Base-by-base conservation (phyloP, 2,888 invertebrate genomes). In the Agrochola circellaris region DNA sequence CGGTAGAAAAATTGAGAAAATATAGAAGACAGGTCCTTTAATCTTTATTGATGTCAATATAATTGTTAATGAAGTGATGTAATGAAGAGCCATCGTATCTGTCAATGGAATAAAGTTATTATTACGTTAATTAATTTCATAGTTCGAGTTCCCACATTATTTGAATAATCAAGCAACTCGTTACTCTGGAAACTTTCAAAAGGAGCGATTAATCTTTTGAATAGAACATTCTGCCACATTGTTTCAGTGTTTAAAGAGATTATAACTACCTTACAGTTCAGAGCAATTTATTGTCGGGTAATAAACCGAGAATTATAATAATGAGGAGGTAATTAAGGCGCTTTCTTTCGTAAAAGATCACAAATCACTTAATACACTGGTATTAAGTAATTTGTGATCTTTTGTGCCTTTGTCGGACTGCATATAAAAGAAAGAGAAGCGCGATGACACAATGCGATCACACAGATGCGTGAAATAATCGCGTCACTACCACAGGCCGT, bases 151-250 rank as follows among this genome's bases (percentile, higher is more conserved):
- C 13, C 8, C n/a, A 54, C 23, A 17, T 45, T 45, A 26, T 65
- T 77, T 76, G 38, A 51, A 61, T n/a, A 61, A 76, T n/a, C 20
- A 42, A 60, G 13, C n/a, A 51, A 42, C 26, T 38, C 11, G 38
- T 73, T 72, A 30, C 23, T 72, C 26, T 51, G 73, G 54, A 2
- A 73, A 56, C 51, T 68, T 78, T 60, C 30, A 78, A 58, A 34
- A 30, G 15, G 15, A 45, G 26, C 9, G 23, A 11, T 60, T 42
- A 60, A 48, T 17, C 15, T 5, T 4, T 38, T 67, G 23, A 77
- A 34, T 26, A 54, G 17, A 75, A 23, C 0, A 62, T 30, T 77
- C n/a, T 17, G 20, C 30, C 20, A 61, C 17, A 9, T 38, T 38
- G 74, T 26, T 17, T 58, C 20, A 51, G 38, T 51, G 38, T 51